Percentiles rank a stretch among this genome's conserved stretches.
phyloP scores from a whole-genome alignment of 2,888 invertebrate genomes.

The Lithodes maja region DNA sequence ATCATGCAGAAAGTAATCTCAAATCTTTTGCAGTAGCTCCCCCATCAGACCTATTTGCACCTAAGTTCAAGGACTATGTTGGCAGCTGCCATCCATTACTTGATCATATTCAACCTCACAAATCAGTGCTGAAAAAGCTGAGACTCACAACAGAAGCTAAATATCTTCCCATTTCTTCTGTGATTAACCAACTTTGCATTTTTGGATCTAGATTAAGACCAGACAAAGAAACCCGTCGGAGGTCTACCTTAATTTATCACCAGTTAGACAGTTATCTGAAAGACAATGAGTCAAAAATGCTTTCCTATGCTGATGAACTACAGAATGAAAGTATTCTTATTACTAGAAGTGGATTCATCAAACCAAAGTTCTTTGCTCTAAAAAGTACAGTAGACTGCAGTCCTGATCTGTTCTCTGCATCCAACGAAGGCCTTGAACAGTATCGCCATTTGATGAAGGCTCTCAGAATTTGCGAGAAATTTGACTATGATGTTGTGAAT shows the following conservation, averaged over 20 bases:
- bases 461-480: not conserved
- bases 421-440: conserved; percentile 19
- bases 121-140: not conserved
- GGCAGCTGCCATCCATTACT: conserved; percentile 31
- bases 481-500: conserved; percentile 13
- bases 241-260: conserved; percentile 33
- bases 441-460: conserved; percentile 30
- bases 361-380: conserved; percentile 33
- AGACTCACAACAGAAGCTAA: not conserved
- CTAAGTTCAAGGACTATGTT: not conserved
- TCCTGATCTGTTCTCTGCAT: conserved; percentile 42
- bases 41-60: conserved; percentile 6
- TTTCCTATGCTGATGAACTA: not conserved
- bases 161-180: conserved; percentile 22
- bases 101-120: not conserved
- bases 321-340: conserved; percentile 15
- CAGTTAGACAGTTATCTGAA: conserved; percentile 20
- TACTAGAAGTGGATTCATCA: conserved; percentile 29
- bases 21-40: not conserved
- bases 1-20: not conserved
- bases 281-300: not conserved
- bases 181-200: conserved; percentile 20
- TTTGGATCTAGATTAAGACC: not conserved
- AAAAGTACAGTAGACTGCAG: conserved; percentile 16
- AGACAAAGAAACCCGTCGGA: not conserved